Conservation (phyloP, 2,888 invertebrate species). For the Brachylomia viminalis region DNA sequence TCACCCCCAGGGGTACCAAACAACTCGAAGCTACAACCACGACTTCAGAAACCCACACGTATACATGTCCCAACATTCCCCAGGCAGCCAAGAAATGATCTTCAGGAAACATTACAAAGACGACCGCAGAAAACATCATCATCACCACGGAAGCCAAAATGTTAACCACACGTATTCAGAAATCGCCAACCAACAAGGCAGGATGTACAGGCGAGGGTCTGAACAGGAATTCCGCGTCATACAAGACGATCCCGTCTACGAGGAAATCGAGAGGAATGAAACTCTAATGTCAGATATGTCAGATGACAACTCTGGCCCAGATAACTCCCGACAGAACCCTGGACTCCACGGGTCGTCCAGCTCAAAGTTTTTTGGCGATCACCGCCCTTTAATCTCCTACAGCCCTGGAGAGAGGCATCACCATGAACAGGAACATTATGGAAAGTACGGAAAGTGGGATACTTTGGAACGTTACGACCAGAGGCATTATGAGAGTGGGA, state of each 20-base stretch:
- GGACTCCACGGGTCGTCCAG: conserved; percentile 89
- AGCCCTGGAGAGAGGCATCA: conserved; percentile 92
- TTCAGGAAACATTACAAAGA: conserved; percentile 88
- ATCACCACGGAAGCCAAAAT: conserved; percentile 89
- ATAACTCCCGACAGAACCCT: conserved; percentile 92
- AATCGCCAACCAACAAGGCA: conserved; percentile 90
- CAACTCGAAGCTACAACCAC: conserved; percentile 87
- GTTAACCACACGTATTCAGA: conserved; percentile 95
- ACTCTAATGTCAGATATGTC: conserved; percentile 94
- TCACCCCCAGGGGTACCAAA: conserved; percentile 84
- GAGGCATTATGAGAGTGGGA: conserved; percentile 87
- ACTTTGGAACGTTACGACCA: conserved; percentile 89
- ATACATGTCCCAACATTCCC: conserved; percentile 87
- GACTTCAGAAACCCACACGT: conserved; percentile 88
- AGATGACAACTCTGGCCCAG: conserved; percentile 92
- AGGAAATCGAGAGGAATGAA: conserved; percentile 94
- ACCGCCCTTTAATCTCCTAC: conserved; percentile 95
- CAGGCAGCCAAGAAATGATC: conserved; percentile 87
- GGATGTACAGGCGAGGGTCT: conserved; percentile 89
- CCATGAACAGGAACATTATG: conserved; percentile 87
- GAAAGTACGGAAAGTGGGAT: conserved; percentile 89
- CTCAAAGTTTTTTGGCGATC: conserved; percentile 95
- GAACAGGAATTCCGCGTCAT: conserved; percentile 90
- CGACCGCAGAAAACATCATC: conserved; percentile 87
- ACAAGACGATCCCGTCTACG: conserved; percentile 95